Evolutionary conservation across 2,888 invertebrate genomes (phyloP).

Genomic region (Drosophila antonietae): DNA sequence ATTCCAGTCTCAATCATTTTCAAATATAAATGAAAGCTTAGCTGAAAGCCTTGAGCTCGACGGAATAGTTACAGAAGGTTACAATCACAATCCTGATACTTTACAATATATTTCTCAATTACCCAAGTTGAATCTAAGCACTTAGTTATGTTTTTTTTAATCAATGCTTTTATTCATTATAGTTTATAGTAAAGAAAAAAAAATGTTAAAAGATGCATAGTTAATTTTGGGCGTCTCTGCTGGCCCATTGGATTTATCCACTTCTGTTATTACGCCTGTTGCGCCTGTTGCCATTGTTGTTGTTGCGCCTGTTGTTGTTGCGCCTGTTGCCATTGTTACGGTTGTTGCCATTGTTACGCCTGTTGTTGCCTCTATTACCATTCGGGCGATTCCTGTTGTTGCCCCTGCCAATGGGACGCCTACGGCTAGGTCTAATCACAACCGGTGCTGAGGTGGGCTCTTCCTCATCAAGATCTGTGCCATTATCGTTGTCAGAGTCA

Average conservation of each 20-base stretch:
- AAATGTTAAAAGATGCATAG: not conserved
- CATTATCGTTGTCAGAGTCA: not conserved
- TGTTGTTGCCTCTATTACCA: slow-evolving; percentile 15
- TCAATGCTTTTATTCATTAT: slow-evolving; percentile 10
- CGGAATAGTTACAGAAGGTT: no score
- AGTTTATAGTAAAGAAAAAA: slow-evolving; percentile 6
- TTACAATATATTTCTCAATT: no score
- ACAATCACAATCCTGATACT: no score
- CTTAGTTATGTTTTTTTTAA: slow-evolving; percentile 3
- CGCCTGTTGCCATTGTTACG: not conserved
- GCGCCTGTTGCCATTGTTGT: not conserved
- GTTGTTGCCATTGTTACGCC: not conserved
- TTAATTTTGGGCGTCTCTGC: not conserved
- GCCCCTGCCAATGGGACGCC: not conserved
- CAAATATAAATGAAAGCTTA: no score
- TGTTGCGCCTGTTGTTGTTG: not conserved
- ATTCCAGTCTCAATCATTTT: no score
- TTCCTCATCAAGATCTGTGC: not conserved
- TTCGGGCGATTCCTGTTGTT: slow-evolving; percentile 13
- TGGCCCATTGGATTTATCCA: no score
- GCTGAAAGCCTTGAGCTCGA: no score
- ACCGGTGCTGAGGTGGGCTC: not conserved
- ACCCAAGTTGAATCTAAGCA: not conserved
- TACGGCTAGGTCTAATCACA: not conserved
- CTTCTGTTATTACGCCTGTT: no score